Evolutionary conservation across 2,113 vertebrate genomes (phyloP), one percentile per base, ranked within the genome.

Genomic region (Salvelinus alpinus): DNA sequence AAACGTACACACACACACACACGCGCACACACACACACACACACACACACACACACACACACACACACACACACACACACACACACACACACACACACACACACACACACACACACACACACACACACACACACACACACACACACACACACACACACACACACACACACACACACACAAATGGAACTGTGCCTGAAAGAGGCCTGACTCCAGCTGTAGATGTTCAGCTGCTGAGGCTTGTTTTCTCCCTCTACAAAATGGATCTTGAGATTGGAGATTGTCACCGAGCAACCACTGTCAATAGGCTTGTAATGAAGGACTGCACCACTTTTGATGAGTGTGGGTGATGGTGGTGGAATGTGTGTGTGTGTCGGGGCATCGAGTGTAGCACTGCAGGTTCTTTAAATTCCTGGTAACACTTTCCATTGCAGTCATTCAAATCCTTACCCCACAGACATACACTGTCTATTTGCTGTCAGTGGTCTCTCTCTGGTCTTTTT

Each of bases 271-370:
- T 85, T 64, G 80, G 72, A 87, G 84, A 89, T 89, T 84, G 85
- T 86, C 47, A 74, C 86, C 29, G n/a, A 82, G 86, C 74, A 87
- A 88, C 85, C 8, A 80, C 47, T 48, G 76, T 90, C 81, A 89
- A 87, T 83, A 87, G n/a, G 31, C 5, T 34, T 5, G 5, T 34
- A 34, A 6, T 34, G 31, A 34, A 34, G 31, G 31, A 34, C 31
- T 34, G 31, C 47, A 48, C 11, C 11, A 48, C 9, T 12, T 48
- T 48, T 48, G 12, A 48, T 14, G 13, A 48, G 47, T 48, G 2
- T 12, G 47, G 47, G 12, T 48, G 11, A 48, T 48, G 47, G 7
- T 11, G 8, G 47, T 48, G 47, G 22, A 25, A 4, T 5, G 29
- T 31, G 29, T 31, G 29, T 64, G 22, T 12, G 7, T 22, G 64